A percentile compares a stretch with the other conserved stretches of the same genome.
Evolutionary conservation across 2,888 invertebrate species (phyloP).

Genomic region (Brachyptera risi): DNA sequence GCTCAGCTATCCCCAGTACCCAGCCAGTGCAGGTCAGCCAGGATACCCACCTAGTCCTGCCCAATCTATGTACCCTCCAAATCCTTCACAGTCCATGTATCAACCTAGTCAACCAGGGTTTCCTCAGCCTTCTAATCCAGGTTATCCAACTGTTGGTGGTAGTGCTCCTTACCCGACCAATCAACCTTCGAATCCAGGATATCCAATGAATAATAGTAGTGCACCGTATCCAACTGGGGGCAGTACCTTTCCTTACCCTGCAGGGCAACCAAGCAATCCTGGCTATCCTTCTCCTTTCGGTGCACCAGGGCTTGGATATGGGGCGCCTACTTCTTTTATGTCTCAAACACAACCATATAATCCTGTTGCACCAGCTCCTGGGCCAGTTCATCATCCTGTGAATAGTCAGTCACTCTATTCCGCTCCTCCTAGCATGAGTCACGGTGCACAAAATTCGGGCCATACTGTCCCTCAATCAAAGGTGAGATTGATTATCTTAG

Average conservation of each 20-base stretch:
- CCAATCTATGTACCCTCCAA: conserved; percentile 3
- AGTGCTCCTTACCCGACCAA: not conserved
- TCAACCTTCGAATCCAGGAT: not conserved
- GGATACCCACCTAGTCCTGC: conserved; percentile 30
- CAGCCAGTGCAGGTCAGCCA: conserved; percentile 26
- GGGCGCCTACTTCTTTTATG: too few species aligned
- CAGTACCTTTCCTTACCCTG: conserved; percentile 1
- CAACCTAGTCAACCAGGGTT: not conserved
- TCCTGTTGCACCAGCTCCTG: conserved; percentile 27
- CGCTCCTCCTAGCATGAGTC: conserved; percentile 12
- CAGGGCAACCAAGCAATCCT: not conserved
- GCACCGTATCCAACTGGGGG: conserved; percentile 10
- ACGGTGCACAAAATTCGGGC: not conserved
- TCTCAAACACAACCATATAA: conserved; percentile 26
- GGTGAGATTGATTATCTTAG: too few species aligned
- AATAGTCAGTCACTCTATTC: conserved; percentile 7
- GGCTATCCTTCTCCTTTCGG: conserved; percentile 28
- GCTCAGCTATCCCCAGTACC: conserved; percentile 25
- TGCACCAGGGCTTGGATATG: conserved; percentile 25
- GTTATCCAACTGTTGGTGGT: not conserved
- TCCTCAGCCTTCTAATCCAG: not conserved
- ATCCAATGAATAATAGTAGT: not conserved
- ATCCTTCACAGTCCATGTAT: not conserved
- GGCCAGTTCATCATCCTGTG: conserved; percentile 12
- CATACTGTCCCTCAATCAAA: conserved; percentile 9